Evolutionary conservation across 2,888 invertebrate species (phyloP).

Genomic region (Caenorhabditis drosophilae): DNA sequence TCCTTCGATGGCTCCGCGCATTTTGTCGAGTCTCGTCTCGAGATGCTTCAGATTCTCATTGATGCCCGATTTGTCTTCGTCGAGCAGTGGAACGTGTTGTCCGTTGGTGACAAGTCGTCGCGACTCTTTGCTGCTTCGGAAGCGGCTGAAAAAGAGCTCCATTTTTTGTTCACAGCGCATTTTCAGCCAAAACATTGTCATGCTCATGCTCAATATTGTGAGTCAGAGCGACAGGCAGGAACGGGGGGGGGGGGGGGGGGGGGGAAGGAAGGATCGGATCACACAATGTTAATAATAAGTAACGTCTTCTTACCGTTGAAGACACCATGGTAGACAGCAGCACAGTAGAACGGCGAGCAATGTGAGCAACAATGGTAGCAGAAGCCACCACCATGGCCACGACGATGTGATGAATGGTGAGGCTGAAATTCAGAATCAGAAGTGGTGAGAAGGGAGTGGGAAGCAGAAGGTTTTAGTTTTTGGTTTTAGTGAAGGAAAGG

Average conservation of each 20-base stretch:
- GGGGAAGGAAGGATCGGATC: too few relatives aligned
- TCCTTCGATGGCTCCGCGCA: constrained; percentile 46
- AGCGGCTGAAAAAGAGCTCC: constrained; percentile 47
- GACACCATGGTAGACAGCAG: constrained; percentile 68
- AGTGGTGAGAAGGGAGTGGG: constrained; percentile 3
- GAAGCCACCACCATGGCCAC: constrained; percentile 70
- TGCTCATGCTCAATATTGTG: too few relatives aligned
- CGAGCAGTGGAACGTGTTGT: constrained; percentile 61
- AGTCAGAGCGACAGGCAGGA: too few relatives aligned
- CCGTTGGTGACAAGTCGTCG: constrained; percentile 54
- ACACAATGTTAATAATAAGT: neutral
- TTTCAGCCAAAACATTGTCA: too few relatives aligned
- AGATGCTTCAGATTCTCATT: constrained; percentile 51
- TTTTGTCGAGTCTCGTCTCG: constrained; percentile 54
- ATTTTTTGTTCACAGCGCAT: neutral
- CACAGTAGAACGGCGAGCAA: constrained; percentile 67
- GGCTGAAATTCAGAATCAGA: constrained; percentile 51
- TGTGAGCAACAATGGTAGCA: constrained; percentile 63
- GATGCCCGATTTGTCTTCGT: constrained; percentile 51
- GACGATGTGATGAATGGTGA: constrained; percentile 61
- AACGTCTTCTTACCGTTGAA: constrained; percentile 54
- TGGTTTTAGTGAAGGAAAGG: neutral
- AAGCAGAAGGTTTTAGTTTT: too few relatives aligned
- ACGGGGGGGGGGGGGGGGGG: too few relatives aligned
- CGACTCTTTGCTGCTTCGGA: constrained; percentile 49